Evolutionary conservation across 1,140 invertebrate species (phyloP).

Genomic region (Plutomurus gul): DNA sequence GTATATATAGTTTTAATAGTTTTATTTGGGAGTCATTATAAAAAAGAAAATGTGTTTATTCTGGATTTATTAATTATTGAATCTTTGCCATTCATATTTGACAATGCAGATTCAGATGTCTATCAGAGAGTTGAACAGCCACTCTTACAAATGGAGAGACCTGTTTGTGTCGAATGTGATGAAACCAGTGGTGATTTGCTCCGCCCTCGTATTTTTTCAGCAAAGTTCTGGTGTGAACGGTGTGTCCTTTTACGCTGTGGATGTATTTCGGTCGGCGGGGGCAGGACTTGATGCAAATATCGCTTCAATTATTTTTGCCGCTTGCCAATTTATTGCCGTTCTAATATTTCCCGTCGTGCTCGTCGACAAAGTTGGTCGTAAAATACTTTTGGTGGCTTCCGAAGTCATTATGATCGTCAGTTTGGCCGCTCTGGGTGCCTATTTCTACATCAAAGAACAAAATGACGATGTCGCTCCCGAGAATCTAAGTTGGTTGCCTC

Average conservation of each 20-base stretch:
- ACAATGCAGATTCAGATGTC: constrained; percentile 54
- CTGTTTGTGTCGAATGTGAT: constrained; percentile 49
- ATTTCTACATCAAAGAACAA: constrained; percentile 54
- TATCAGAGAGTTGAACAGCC: neutral
- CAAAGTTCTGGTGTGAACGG: constrained; percentile 72
- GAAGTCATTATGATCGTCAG: constrained; percentile 64
- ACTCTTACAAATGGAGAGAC: constrained; percentile 56
- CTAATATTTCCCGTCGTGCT: constrained; percentile 68
- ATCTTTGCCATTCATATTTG: too few relatives aligned
- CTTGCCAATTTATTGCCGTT: constrained; percentile 66
- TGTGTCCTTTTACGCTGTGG: constrained; percentile 68
- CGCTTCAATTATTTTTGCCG: constrained; percentile 40
- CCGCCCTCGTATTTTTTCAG: constrained; percentile 65
- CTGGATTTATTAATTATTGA: too few relatives aligned
- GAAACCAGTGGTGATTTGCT: constrained; percentile 58
- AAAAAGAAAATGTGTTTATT: too few relatives aligned
- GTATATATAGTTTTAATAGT: too few relatives aligned
- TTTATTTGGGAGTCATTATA: too few relatives aligned
- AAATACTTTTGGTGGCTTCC: constrained; percentile 70
- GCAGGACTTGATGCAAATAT: constrained; percentile 39
- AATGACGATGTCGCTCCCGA: constrained; percentile 4
- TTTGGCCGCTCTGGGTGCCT: constrained; percentile 53
- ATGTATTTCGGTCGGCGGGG: constrained; percentile 42
- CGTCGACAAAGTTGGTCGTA: constrained; percentile 71
- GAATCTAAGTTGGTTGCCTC: constrained; percentile 69